phyloP scores from a whole-genome alignment of 2,888 invertebrate genomes.

The Camponotus fellah region DNA sequence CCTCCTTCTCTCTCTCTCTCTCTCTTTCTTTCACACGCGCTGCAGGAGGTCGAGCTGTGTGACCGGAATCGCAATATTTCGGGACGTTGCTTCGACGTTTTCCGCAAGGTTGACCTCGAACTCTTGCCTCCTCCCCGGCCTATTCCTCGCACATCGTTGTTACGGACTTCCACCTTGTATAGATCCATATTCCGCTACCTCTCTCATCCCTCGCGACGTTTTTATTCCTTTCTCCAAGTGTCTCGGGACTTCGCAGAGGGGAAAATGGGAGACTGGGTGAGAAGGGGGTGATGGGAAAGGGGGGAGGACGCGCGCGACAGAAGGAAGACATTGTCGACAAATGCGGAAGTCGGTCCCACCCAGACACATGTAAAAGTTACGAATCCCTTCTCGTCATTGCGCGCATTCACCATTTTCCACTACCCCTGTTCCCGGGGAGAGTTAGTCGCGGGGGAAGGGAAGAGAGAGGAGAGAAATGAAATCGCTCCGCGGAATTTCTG shows the following conservation, averaged over 20 bases:
- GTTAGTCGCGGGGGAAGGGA: constrained; percentile 5
- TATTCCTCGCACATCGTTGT: constrained; percentile 40
- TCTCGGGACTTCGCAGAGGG: constrained; percentile 10
- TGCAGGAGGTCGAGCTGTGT: constrained; percentile 63
- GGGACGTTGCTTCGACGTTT: constrained; percentile 65
- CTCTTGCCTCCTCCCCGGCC: constrained; percentile 11
- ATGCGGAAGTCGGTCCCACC: constrained; percentile 26
- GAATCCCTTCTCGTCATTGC: constrained; percentile 22
- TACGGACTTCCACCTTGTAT: constrained; percentile 36
- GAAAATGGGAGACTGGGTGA: constrained; percentile 11
- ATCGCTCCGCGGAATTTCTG: constrained; percentile 11
- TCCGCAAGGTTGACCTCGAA: constrained; percentile 61
- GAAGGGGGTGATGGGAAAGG: background rate
- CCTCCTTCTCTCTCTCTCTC: background rate
- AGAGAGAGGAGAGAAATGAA: background rate
- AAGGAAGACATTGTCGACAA: constrained; percentile 34
- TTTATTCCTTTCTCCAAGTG: constrained; percentile 18
- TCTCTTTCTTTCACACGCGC: background rate
- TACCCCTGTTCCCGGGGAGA: background rate
- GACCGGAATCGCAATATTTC: constrained; percentile 74
- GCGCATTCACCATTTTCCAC: background rate
- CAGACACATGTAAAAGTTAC: constrained; percentile 42
- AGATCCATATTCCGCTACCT: background rate
- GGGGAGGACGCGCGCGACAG: background rate
- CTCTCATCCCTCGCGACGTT: background rate